phyloP scores from a whole-genome alignment of 64 coral and sea anemone species.

The Pocillopora verrucosa region DNA sequence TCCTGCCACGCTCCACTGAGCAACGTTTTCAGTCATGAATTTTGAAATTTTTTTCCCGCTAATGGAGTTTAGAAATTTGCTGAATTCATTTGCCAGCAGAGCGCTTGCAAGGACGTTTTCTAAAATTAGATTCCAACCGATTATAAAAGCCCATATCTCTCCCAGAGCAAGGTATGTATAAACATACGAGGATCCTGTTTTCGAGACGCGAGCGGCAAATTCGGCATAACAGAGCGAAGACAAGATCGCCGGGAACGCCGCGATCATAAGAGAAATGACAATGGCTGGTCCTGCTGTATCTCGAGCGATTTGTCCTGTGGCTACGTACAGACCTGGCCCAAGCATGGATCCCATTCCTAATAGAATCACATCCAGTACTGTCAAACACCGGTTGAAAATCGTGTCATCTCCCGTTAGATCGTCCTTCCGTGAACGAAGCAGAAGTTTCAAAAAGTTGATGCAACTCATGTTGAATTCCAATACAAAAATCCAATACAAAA shows the following conservation, averaged over 20 bases:
- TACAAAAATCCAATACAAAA: not conserved
- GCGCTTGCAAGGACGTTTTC: constrained; percentile 82
- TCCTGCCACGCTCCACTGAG: constrained; percentile 48
- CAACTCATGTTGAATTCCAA: constrained; percentile 38
- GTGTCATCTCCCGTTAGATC: constrained; percentile 53
- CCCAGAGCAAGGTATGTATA: constrained; percentile 79
- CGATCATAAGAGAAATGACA: constrained; percentile 75
- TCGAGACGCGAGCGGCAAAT: constrained; percentile 77
- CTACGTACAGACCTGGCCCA: constrained; percentile 80
- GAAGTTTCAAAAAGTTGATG: constrained; percentile 44
- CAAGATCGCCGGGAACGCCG: constrained; percentile 73
- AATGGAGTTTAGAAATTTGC: constrained; percentile 65
- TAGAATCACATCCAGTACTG: constrained; percentile 62
- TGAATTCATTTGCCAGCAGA: constrained; percentile 73
- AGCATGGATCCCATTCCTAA: constrained; percentile 88
- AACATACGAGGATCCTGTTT: constrained; percentile 79
- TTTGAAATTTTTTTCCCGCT: constrained; percentile 43
- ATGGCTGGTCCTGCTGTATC: constrained; percentile 86
- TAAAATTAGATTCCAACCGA: constrained; percentile 87
- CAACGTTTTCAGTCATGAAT: constrained; percentile 56
- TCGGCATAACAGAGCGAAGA: constrained; percentile 88
- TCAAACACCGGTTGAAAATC: constrained; percentile 70
- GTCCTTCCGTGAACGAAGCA: constrained; percentile 37
- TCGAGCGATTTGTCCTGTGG: constrained; percentile 86
- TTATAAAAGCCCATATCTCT: constrained; percentile 88